Evolutionary conservation across 2,888 invertebrate species (phyloP).

Genomic region (Trachelus tabidus): DNA sequence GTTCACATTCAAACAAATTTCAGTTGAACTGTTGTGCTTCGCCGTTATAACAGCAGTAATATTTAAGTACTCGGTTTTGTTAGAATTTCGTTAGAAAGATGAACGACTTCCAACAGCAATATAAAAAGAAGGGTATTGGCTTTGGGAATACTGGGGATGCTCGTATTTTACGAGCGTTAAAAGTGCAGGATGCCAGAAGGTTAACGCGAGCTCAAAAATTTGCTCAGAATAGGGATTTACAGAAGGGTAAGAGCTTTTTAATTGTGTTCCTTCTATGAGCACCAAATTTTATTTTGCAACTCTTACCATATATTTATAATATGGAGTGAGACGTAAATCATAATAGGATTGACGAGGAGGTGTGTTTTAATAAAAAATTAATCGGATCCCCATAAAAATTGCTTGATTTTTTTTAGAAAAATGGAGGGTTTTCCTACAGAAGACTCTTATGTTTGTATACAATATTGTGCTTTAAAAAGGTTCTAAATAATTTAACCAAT

Average conservation of each 20-base stretch:
- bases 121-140: constrained; percentile 23
- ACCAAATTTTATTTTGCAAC: neutral
- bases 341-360: neutral
- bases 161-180: constrained; percentile 25
- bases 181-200: constrained; percentile 21
- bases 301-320: neutral
- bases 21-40: neutral
- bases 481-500: neutral
- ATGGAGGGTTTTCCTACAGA: neutral
- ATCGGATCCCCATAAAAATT: neutral
- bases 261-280: neutral
- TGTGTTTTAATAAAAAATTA: neutral
- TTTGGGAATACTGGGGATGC: constrained; percentile 12
- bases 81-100: constrained; percentile 9
- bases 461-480: neutral
- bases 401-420: neutral
- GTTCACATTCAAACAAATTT: neutral
- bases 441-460: neutral
- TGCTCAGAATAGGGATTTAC: constrained; percentile 21
- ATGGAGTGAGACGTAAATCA: neutral
- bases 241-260: neutral
- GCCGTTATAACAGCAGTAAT: neutral
- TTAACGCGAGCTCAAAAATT: constrained; percentile 23
- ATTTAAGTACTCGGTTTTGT: neutral
- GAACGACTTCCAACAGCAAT: constrained; percentile 20